Evolutionary conservation across 1,140 invertebrate genomes (phyloP).

Genomic region (Halictus rubicundus): DNA sequence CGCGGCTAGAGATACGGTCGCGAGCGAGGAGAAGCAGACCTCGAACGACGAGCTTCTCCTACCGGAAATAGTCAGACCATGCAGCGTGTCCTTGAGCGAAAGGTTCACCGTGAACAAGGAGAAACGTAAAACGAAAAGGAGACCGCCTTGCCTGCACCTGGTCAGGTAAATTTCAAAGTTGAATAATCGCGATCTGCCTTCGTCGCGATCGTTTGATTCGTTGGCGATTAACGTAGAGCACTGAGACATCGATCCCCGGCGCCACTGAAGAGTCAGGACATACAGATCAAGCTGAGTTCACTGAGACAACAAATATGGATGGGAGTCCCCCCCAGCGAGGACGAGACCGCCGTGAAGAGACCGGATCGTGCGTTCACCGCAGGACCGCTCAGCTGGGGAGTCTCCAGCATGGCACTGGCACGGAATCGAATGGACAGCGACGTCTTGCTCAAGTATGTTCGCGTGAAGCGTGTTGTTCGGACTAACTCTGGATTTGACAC

Average conservation of each 20-base stretch:
- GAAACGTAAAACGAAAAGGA: slow-evolving; percentile 74
- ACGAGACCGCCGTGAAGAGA: slow-evolving; percentile 24
- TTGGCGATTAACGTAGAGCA: slow-evolving; percentile 48
- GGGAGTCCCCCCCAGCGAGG: slow-evolving; percentile 66
- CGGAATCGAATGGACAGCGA: slow-evolving; percentile 81
- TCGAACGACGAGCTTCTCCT: slow-evolving; percentile 38
- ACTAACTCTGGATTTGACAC: too few relatives aligned
- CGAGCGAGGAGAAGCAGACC: slow-evolving; percentile 22
- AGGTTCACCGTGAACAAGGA: slow-evolving; percentile 74
- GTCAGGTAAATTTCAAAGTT: slow-evolving; percentile 34
- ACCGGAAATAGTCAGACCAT: slow-evolving; percentile 74
- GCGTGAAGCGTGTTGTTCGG: neutral
- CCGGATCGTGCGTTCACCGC: slow-evolving; percentile 55
- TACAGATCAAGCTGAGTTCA: slow-evolving; percentile 82
- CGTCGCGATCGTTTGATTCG: neutral
- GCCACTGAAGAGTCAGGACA: slow-evolving; percentile 76
- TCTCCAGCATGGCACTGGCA: slow-evolving; percentile 80
- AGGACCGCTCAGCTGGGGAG: slow-evolving; percentile 83
- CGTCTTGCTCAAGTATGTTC: slow-evolving; percentile 78
- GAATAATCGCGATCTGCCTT: neutral
- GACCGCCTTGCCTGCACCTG: slow-evolving; percentile 76
- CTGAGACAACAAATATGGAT: slow-evolving; percentile 83
- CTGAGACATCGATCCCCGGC: slow-evolving; percentile 67
- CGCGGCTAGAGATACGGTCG: slow-evolving; percentile 7
- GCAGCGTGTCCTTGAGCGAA: slow-evolving; percentile 81